Evolutionary conservation across 2,888 invertebrate species (phyloP), one percentile per base, ranked within the genome.

Genomic region (Nowickia ferox): DNA sequence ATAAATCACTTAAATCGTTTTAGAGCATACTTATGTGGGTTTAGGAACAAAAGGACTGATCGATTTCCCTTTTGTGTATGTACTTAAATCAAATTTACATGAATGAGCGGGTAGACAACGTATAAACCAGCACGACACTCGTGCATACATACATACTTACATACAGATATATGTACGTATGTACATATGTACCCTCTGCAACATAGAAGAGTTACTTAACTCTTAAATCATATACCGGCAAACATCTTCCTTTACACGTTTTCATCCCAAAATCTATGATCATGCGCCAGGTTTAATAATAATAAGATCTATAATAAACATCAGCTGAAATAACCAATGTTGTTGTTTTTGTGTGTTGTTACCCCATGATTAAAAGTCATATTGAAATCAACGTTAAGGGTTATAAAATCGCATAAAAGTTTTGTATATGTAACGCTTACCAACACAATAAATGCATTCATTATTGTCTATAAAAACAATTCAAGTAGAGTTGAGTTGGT

Each of bases 281-380:
- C 72, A 81, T 51, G 22, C 22, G 63, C 5, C 44, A 38, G 51
- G 15, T 55, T 74, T 83, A 71, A 83, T 77, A 77, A 77, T 59
- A 72, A 72, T 72, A 77, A 77, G 77, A 72, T 83, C 83, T 59
- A 59, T 66, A 74, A 74, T 74, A 75, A 84, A 65, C 66, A 72
- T 84, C 83, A 72, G 51, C 77, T 83, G 22, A 53, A 83, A 72
- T 78, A 72, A 83, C 66, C 66, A 51, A 77, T 40, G 38, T 46
- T 61, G 13, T 63, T 53, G 42, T 22, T 66, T 51, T 40, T 53
- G 59, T 30, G 79, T 66, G 63, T n/a, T 82, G 63, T 82, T 83
- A 83, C 71, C 77, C 77, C 77, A 77, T 83, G 65, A 72, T 72
- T 71, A 83, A 83, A 83, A 78, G 30, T 74, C 63, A 72, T 78